Evolutionary conservation across 2,888 invertebrate genomes (phyloP), one percentile per base, ranked within the genome.

Genomic region (Drosophila tanythrix): DNA sequence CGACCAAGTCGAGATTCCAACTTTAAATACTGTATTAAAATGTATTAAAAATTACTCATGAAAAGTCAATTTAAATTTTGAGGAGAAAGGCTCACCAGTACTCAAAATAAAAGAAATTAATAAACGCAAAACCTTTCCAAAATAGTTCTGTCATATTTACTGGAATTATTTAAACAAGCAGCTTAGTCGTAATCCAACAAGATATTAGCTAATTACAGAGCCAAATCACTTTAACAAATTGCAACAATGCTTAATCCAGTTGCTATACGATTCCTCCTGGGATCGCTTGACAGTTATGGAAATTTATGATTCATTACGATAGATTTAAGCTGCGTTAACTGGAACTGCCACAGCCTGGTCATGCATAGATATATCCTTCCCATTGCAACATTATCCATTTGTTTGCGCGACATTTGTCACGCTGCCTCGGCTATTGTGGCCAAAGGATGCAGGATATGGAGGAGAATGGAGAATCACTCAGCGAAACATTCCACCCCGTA

Each of bases 321-420:
- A 53, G 59, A 76, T 78, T 77, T 74, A 70, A 71, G 73, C 65
- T 66, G 73, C 71, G 56, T 62, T 62, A 52, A 53, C 33, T 57
- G 69, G 56, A 75, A 72, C 62, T 66, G 70, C 52, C 63, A 75
- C 74, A 57, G 53, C 27, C 40, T 50, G 46, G 31, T 31, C 65
- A 56, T 51, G 52, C 33, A 63, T 46, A 25, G 46, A 46, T 46
- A 15, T 38, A 27, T 38, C 8, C 55, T 2, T 71, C 46, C 73
- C 75, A 73, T 59, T 72, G 70, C 78, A 74, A 78, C 76, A 78
- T 81, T 83, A 89, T 82, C 80, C 85, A 89, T 89, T 90, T 88
- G 82, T 85, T 88, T 88, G 85, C 88, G 88, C 89, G 88, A 89
- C 89, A 89, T 88, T 88, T 89, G 85, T 83, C 82, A 89, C 82